Base-by-base conservation (phyloP, 1,140 invertebrate genomes). In the Sinella curviseta region DNA sequence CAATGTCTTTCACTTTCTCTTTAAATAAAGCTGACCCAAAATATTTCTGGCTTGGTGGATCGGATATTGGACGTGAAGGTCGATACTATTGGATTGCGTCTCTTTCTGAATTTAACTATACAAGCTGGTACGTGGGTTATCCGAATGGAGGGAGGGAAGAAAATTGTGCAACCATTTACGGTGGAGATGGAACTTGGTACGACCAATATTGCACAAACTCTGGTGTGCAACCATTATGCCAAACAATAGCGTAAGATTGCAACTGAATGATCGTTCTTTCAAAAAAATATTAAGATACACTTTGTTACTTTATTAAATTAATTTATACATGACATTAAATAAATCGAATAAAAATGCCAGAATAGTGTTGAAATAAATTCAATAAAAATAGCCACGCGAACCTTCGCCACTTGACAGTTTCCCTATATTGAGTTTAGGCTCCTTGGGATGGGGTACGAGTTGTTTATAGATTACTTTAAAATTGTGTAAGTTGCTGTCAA, bases 121-220 rank as follows among this genome's bases (percentile, higher is more conserved):
- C 70, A 14, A 74, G 70, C 24, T 74, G 70, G 70, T 12, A 30
- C 14, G 3, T 17, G 3, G 24, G 26, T 24, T 74, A 74, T 26
- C 70, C 70, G 24, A 74, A 74, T 36, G 70, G 70, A 17, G 70
- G 70, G 24, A 28, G 70, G 8, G 70, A 74, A 8, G 70, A 74
- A 74, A 74, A 74, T 36, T 74, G 70, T 74, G 70, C 70, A 1
- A 74, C 70, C 2, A 74, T 74, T 74, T 74, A 74, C 31, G 70
- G 70, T 14, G 70, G 70, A 20, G 70, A 74, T 74, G 70, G 70
- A 8, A 28, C 70, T 31, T 74, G 70, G 70, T 74, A 34, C 70
- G 70, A 74, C 24, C 70, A 74, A 24, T 74, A 74, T 24, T 74
- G 70, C 24, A 36, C 4, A 2, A 74, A 74, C 30, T 12, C 12